Percentiles rank a stretch among this genome's conserved stretches.
phyloP scores from a whole-genome alignment of 1,140 invertebrate species.

The Anadara kagoshimensis region DNA sequence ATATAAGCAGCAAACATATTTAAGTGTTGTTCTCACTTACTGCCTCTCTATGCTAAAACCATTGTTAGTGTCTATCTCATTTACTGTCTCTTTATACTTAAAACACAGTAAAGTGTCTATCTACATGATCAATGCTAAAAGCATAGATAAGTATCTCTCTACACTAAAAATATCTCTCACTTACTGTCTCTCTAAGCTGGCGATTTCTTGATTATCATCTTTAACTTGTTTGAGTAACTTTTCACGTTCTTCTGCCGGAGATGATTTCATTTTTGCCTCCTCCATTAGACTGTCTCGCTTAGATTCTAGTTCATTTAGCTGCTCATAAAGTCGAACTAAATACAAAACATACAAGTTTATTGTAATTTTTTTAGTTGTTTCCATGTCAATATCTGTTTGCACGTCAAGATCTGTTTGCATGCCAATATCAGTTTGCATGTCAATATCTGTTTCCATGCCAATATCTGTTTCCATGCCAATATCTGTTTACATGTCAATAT shows the following conservation, averaged over 20 bases:
- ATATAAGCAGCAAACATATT: no score
- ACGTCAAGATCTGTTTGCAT: neutral
- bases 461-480: no score
- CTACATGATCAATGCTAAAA: no score
- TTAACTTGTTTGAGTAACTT: slow-evolving; percentile 84
- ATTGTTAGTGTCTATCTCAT: no score
- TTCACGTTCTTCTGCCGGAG: slow-evolving; percentile 85
- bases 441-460: no score
- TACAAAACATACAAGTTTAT: slow-evolving; percentile 7
- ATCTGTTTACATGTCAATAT: no score
- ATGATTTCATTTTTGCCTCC: slow-evolving; percentile 81
- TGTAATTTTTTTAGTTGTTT: neutral
- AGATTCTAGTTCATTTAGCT: slow-evolving; percentile 81
- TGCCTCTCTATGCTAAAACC: no score
- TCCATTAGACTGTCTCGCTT: slow-evolving; percentile 81
- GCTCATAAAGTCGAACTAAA: slow-evolving; percentile 80
- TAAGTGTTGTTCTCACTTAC: no score
- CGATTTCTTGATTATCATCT: slow-evolving; percentile 86
- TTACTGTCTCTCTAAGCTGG: slow-evolving; percentile 83
- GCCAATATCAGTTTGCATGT: neutral
- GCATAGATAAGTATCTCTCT: no score
- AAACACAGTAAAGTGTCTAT: no score
- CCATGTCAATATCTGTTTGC: neutral
- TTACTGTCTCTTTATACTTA: no score
- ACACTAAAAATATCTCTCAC: no score